Base-by-base conservation (phyloP, 2,888 invertebrate species). In the Drosophila meridiana region DNA sequence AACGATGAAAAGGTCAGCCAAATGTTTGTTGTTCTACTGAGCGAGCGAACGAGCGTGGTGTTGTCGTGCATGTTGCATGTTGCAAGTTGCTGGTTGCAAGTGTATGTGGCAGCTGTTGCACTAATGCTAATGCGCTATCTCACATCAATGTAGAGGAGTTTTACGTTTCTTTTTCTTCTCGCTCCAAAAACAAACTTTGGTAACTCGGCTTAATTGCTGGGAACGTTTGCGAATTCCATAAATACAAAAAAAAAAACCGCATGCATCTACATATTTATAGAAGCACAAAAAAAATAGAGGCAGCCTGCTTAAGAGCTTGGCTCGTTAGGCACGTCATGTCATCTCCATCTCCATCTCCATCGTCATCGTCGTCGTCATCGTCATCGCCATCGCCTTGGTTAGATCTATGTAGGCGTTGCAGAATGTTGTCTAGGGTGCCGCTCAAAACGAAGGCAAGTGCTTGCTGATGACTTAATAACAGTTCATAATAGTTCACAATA, bases 121-220 rank as follows among this genome's bases (percentile, higher is more conserved):
- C 58, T 43, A 57, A 61, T 76, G 75, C 61, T 58, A 76, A 70
- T 79, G 56, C 67, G 50, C 55, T 78, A 78, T 77, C 79, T 76
- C 48, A 60, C 79, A 85, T 90, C 80, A 70, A 78, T 90, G 80
- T 82, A 80, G 89, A 73, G 74, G 87, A 82, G 82, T 76, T 79
- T 80, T 56, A 42, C 36, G 65, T 67, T 69, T 42, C 59, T 36
- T 53, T 36, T 50, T 13, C 26, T 26, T 14, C 58, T 45, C 58
- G 45, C 58, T 45, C 79, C 79, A 76, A 73, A 80, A 80, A 76
- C 74, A 77, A 77, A 78, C 80, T 78, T 80, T 78, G 76, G 64
- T 72, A 81, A 78, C 81, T 88, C 30, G 75, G 81, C 81, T 87
- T 90, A 90, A 88, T 90, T 90, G 90, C 81, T 86, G 89, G 89